Evolutionary conservation across 37 sponge, comb jelly and placozoan species (phyloP).

Genomic region (Dysidea cf. avara): DNA sequence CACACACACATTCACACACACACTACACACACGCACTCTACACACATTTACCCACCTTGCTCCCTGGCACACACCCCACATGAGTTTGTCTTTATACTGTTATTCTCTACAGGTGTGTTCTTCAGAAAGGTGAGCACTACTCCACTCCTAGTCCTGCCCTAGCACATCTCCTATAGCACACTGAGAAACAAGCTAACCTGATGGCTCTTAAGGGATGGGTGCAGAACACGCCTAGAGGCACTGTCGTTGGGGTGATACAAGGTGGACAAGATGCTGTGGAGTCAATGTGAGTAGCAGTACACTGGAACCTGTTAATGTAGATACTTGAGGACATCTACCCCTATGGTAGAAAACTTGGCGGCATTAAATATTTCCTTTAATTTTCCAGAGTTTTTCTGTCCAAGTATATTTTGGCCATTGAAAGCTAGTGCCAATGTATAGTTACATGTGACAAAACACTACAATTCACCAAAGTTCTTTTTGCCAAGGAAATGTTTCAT

Average conservation of each 20-base stretch:
- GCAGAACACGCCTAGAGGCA: slow-evolving; percentile 52
- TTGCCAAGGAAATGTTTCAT: too few species aligned
- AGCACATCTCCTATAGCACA: slow-evolving; percentile 20
- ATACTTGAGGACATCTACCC: too few species aligned
- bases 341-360: too few species aligned
- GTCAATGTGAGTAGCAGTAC: slow-evolving; percentile 61
- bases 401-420: too few species aligned
- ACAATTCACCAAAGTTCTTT: too few species aligned
- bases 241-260: slow-evolving; percentile 71
- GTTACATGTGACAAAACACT: too few species aligned
- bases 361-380: too few species aligned
- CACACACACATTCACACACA: too few species aligned
- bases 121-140: slow-evolving; percentile 56
- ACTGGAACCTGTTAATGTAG: too few species aligned
- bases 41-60: background rate
- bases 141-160: background rate
- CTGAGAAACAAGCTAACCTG: slow-evolving; percentile 19
- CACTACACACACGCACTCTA: background rate
- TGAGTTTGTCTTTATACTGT: background rate
- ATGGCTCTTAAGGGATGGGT: slow-evolving; percentile 58
- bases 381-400: too few species aligned
- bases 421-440: too few species aligned
- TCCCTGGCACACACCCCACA: background rate
- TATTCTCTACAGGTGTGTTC: slow-evolving; percentile 47
- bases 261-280: slow-evolving; percentile 39